Evolutionary conservation across 2,888 invertebrate species (phyloP).

Genomic region (Muschampia plurimacula): DNA sequence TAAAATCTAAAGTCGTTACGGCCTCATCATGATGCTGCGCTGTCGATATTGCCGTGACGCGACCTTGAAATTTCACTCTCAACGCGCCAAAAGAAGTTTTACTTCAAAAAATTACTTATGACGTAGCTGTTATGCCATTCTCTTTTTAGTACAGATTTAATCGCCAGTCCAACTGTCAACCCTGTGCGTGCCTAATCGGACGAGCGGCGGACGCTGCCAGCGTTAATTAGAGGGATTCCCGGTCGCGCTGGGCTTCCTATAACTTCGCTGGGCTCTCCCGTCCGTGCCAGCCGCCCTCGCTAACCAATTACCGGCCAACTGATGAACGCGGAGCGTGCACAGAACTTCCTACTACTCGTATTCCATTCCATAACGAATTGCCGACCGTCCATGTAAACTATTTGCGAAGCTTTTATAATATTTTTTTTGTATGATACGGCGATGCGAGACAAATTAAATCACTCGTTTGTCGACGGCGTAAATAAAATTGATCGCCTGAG

Average conservation of each 20-base stretch:
- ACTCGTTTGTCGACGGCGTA: not conserved
- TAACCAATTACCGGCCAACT: conserved; percentile 77
- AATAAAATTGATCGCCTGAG: not conserved
- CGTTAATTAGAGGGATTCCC: conserved; percentile 77
- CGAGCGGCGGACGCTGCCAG: conserved; percentile 54
- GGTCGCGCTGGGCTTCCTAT: conserved; percentile 44
- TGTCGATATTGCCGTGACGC: no score
- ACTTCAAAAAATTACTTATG: no score
- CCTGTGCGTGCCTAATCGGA: conserved; percentile 50
- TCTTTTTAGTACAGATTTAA: not conserved
- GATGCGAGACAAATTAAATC: not conserved
- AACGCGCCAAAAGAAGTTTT: no score
- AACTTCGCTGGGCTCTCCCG: conserved; percentile 49
- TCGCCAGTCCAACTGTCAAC: conserved; percentile 43
- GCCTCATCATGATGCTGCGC: no score
- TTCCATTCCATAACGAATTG: conserved; percentile 64
- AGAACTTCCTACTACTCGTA: conserved; percentile 68
- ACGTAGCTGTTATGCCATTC: no score
- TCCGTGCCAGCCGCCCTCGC: conserved; percentile 60
- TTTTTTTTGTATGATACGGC: not conserved
- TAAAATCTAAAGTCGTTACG: no score
- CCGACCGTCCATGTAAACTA: conserved; percentile 45
- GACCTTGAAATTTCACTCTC: no score
- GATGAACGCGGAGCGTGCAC: conserved; percentile 72
- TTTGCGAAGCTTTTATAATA: not conserved